Evolutionary conservation across 2,113 vertebrate species (phyloP).

Genomic region (Megaceryle maxima): DNA sequence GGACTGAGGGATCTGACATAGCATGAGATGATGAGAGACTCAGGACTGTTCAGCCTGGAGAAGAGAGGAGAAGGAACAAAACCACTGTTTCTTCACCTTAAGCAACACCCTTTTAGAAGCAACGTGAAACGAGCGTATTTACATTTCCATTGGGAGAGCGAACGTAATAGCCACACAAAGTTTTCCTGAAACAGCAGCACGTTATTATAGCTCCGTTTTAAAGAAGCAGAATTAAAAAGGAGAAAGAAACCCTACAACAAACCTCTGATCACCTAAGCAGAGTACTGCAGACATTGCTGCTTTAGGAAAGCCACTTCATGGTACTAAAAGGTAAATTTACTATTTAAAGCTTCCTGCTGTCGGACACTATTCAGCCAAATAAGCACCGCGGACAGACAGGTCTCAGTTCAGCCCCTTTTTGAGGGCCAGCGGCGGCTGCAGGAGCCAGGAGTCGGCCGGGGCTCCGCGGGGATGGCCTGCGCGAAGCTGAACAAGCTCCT

Average conservation of each 20-base stretch:
- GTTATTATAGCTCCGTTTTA: background rate
- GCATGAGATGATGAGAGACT: too few relatives aligned
- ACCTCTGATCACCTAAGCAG: background rate
- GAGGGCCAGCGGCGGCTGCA: background rate
- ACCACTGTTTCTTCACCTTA: background rate
- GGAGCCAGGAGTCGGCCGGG: too few relatives aligned
- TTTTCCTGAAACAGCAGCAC: background rate
- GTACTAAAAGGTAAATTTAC: background rate
- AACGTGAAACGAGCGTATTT: background rate
- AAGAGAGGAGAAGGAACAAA: background rate
- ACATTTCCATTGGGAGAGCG: background rate
- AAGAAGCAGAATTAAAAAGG: background rate
- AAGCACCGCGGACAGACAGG: background rate
- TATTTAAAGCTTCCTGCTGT: background rate
- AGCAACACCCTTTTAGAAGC: background rate
- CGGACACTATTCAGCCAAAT: background rate
- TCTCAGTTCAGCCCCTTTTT: accelerated
- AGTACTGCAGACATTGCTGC: accelerated
- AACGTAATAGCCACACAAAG: background rate
- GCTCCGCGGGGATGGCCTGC: background rate
- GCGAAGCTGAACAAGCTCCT: background rate
- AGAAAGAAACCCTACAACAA: background rate
- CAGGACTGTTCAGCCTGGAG: too few relatives aligned
- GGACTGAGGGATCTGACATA: too few relatives aligned
- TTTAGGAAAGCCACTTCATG: background rate